Evolutionary conservation across 2,888 invertebrate genomes (phyloP).

Genomic region (Leucophenga montana): DNA sequence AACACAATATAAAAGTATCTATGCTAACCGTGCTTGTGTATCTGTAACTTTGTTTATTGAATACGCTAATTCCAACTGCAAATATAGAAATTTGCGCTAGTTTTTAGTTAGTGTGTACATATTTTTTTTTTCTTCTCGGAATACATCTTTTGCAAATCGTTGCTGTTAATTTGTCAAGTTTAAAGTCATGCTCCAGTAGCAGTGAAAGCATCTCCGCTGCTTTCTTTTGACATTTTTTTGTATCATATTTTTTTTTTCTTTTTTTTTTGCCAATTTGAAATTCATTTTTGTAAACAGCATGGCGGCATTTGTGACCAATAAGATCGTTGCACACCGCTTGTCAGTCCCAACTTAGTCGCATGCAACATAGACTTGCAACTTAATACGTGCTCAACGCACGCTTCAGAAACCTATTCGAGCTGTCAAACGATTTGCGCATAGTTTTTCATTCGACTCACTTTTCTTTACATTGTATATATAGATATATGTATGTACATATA

Average conservation of each 20-base stretch:
- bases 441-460: slow-evolving; percentile 32
- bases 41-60: not conserved
- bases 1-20: not conserved
- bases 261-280: not conserved
- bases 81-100: not conserved
- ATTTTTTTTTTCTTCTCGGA: slow-evolving; percentile 1
- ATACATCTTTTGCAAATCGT: not conserved
- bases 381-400: slow-evolving; percentile 22
- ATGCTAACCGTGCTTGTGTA: not conserved
- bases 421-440: slow-evolving; percentile 18
- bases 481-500: too few relatives aligned
- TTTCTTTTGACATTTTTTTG: not conserved
- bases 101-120: not conserved
- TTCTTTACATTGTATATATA: slow-evolving; percentile 28
- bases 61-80: slow-evolving; percentile 2
- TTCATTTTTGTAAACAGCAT: not conserved
- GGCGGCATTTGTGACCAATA: too few relatives aligned
- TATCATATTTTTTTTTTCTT: too few relatives aligned
- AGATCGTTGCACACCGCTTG: slow-evolving; percentile 25
- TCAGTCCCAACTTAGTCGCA: not conserved
- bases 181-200: slow-evolving; percentile 51
- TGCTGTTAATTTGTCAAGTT: slow-evolving; percentile 35
- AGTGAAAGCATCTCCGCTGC: slow-evolving; percentile 53
- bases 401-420: slow-evolving; percentile 23
- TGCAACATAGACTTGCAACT: slow-evolving; percentile 35